Base-by-base conservation (phyloP, 2,113 vertebrate species). In the Micronycteris hirsuta region DNA sequence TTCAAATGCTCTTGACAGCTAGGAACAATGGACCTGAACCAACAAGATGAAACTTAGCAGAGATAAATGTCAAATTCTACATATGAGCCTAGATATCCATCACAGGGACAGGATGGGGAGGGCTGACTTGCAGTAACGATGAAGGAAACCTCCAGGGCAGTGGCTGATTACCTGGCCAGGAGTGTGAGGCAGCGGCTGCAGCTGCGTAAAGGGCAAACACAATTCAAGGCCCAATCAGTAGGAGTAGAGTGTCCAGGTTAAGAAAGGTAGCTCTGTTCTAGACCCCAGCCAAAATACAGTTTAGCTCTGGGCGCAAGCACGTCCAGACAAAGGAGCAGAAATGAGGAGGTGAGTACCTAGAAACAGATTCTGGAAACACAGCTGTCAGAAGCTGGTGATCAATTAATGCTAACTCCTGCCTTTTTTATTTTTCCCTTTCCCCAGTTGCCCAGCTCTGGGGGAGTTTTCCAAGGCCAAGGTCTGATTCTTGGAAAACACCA, bases 61-160 rank as follows among this genome's bases (percentile, higher is more conserved):
- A 96, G 96, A 96, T 92, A 93, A 97, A 97, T 97, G 97, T 97
- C 97, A 93, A 76, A 58, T 87, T 93, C 95, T 92, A 84, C 83
- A 84, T 91, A 81, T 0, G 70, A 94, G 80, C 95, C 83, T 43
- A 83, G 83, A 54, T 96, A 95, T 97, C 92, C 56, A 90, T 93
- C 96, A 90, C 84, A 58, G 63, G 63, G 76, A 90, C 83, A 76
- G 24, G 54, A 43, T 16, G 49, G 47, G 65, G 36, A 97, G 12
- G 76, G 38, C 74, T 36, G 81, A 85, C 92, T 20, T 84, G 63
- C 38, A 61, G 74, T 71, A 11, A 92, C 77, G 80, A 84, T 92
- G 86, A 86, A 96, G 86, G 86, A 85, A 74, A 92, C 80, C 58
- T 65, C 49, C 14, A 49, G 13, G 81, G 74, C 76, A 81, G 82